Evolutionary conservation across 2,888 invertebrate genomes (phyloP), one percentile per base, ranked within the genome.

Genomic region (Abrostola triplasia): DNA sequence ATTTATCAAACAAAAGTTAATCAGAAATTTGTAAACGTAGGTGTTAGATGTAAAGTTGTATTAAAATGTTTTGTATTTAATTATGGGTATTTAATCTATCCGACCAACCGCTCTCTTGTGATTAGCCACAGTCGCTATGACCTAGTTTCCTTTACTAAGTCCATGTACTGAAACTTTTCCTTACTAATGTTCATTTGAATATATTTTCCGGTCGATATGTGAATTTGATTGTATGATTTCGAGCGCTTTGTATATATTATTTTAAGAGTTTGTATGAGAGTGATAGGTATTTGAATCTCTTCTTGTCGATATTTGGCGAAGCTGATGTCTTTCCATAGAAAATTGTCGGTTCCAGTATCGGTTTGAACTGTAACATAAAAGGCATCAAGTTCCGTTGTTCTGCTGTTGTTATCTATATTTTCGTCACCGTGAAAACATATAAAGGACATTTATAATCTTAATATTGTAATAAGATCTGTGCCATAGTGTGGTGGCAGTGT

Each of bases 41-140:
- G 86, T 88, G 89, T 93, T 94, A 94, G 93, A 89, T 94, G 94
- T 94, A 94, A 94, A 93, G 85, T 92, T 94, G 93, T 94, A 93
- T 93, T 92, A 92, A 93, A 93, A 90, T 89, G 86, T 92, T 91
- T 93, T 92, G 90, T 93, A 93, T 93, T 93, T 93, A 92, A 93
- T 90, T 90, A 90, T 92, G 92, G 92, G 88, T 93, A 93, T 92
- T 88, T 90, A 90, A 92, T 88, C 88, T 90, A 90, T 91, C 90
- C 91, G 87, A 93, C 90, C 92, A 85, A 92, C 85, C 89, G 94
- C 94, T 94, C 94, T 94, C 94, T 94, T 90, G 89, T 90, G 90
- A 90, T 90, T 91, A 88, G 90, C 89, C 88, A 86, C 90, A 90
- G 86, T 87, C 77, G 81, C 87, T 87, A 86, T 88, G 88, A 87